These are phyloP conservation scores for Orchestia grillus DNA, from an alignment of 1,140 invertebrate species.

Conservation along the genomic window DNA sequence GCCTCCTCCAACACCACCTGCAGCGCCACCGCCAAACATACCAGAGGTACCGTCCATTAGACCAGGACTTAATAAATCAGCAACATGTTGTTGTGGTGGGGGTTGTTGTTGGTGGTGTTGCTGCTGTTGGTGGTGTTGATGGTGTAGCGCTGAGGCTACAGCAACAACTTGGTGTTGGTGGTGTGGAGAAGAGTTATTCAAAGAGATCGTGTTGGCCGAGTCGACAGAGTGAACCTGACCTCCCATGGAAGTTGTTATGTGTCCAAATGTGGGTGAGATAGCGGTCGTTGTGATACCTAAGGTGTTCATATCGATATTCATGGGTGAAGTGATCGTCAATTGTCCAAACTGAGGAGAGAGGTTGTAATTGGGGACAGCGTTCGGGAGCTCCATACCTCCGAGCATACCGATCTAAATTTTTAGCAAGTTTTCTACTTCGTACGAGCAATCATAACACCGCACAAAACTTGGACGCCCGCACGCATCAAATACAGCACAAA, in stretches of 20 bases:
- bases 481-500: not conserved
- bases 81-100: slow-evolving; percentile 59
- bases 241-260: slow-evolving; percentile 62
- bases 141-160: slow-evolving; percentile 49
- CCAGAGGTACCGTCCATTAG: slow-evolving; percentile 70
- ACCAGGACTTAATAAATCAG: slow-evolving; percentile 68
- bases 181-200: slow-evolving; percentile 36
- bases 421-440: slow-evolving; percentile 2
- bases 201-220: slow-evolving; percentile 62
- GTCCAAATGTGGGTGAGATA: slow-evolving; percentile 65
- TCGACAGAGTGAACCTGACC: slow-evolving; percentile 60
- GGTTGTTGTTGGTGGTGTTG: slow-evolving; percentile 61
- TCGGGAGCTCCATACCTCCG: slow-evolving; percentile 66
- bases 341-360: slow-evolving; percentile 67
- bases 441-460: not conserved
- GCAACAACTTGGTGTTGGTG: slow-evolving; percentile 31
- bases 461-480: not conserved
- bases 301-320: slow-evolving; percentile 64
- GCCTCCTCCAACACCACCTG: not conserved
- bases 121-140: slow-evolving; percentile 58
- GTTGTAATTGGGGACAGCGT: slow-evolving; percentile 64
- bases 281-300: slow-evolving; percentile 66
- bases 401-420: slow-evolving; percentile 58
- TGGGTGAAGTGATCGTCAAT: slow-evolving; percentile 67
- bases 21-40: slow-evolving; percentile 60